Percentiles rank a stretch among this genome's conserved stretches.
phyloP scores from a whole-genome alignment of 1,140 invertebrate genomes.

The Euwallacea fornicatus region DNA sequence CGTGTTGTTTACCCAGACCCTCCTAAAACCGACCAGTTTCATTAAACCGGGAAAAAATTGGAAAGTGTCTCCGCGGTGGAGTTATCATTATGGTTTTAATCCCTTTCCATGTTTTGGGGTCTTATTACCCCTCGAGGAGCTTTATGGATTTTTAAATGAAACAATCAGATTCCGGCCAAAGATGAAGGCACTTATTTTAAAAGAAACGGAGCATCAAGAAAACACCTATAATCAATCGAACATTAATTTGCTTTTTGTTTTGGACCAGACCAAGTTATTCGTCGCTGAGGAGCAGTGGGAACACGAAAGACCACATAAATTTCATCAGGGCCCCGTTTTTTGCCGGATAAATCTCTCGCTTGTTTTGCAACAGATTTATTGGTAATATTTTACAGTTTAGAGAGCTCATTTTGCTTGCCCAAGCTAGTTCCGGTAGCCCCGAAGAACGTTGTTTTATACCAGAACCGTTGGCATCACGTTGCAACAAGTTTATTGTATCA shows the following conservation, averaged over 20 bases:
- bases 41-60: constrained; percentile 13
- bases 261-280: constrained; percentile 21
- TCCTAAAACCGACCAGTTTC: constrained; percentile 9
- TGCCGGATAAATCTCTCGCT: constrained; percentile 16
- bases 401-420: not conserved
- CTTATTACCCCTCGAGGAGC: too few relatives aligned
- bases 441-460: too few relatives aligned
- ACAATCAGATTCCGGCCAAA: not conserved
- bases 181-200: not conserved
- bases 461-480: too few relatives aligned
- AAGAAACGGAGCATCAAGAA: not conserved
- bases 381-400: constrained; percentile 31
- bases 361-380: constrained; percentile 32
- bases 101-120: not conserved
- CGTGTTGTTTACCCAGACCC: not conserved
- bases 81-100: constrained; percentile 16
- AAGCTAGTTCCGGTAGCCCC: too few relatives aligned
- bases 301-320: constrained; percentile 32
- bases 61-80: constrained; percentile 12
- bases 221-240: not conserved
- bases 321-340: constrained; percentile 16
- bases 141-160: not conserved
- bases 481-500: too few relatives aligned
- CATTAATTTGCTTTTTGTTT: constrained; percentile 32
- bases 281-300: constrained; percentile 22